Base-by-base conservation (phyloP, 2,113 vertebrate genomes). In the Nothoprocta pentlandii region DNA sequence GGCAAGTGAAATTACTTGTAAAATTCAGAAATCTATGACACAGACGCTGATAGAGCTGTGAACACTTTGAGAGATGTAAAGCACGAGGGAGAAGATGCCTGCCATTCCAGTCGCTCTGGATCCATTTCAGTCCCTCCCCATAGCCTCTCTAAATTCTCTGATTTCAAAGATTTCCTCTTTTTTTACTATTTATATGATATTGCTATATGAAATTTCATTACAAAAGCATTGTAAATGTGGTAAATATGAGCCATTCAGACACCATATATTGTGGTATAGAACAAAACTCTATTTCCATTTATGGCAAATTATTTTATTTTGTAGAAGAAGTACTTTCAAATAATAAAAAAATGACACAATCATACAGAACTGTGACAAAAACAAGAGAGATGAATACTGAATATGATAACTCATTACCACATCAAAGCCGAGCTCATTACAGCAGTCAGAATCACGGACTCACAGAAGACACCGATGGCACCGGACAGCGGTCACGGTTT, bases 261-360 rank as follows among this genome's bases (percentile, higher is more conserved):
- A 6, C 8, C 54, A n/a, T 75, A 30, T 6, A 4, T 16, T 64
- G 12, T n/a, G 15, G 86, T 6, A 75, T 41, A 85, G n/a, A 95
- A 94, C 66, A 80, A 63, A 87, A 89, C 59, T 44, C 75, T 70
- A 36, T 79, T 82, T 94, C 79, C 75, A 81, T 91, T 97, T 97
- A 97, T 97, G 96, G 95, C 95, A 98, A 96, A 92, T 97, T 97
- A 96, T 97, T 98, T 98, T 98, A 98, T 98, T 97, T 97, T 92
- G 87, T 97, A 97, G 97, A 97, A 97, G 98, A 97, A 97, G 97
- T 97, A 97, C 73, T 97, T 97, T 97, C 95, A 97, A 97, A 98
- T 95, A 93, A 97, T 97, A 98, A 97, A 97, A 97, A 96, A 96
- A 97, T 95, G 97, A 97, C 97, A 97, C 89, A 96, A 97, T 97